Conservation (phyloP, 2,888 invertebrate species). For the Helleia helle region DNA sequence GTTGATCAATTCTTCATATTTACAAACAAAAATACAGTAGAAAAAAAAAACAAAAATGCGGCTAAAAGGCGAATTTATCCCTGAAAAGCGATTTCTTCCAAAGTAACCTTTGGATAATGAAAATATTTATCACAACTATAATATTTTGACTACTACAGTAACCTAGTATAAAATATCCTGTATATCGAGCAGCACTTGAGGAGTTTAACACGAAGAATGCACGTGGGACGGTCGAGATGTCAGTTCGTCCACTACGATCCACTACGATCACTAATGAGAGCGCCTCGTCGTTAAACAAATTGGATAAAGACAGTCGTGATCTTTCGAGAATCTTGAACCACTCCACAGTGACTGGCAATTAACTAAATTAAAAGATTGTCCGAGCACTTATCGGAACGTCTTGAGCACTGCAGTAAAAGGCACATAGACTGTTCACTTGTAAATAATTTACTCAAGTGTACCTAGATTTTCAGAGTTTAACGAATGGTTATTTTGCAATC, state of each 20-base stretch:
- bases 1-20: no score
- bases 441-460: conserved; percentile 4
- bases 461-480: neutral
- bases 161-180: no score
- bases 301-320: conserved; percentile 73
- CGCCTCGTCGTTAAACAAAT: conserved; percentile 71
- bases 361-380: conserved; percentile 72
- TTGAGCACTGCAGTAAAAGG: conserved; percentile 29
- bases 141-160: no score
- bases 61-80: no score
- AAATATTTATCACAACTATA: no score
- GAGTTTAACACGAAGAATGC: conserved; percentile 24
- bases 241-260: conserved; percentile 37
- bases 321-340: conserved; percentile 68
- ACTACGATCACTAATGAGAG: conserved; percentile 64
- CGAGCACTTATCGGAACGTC: conserved; percentile 58
- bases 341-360: conserved; percentile 69
- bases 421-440: conserved; percentile 10
- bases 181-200: conserved; percentile 2
- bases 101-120: no score
- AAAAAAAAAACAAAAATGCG: no score
- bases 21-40: no score
- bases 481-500: neutral
- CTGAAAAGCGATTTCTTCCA: no score
- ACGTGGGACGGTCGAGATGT: conserved; percentile 30